A percentile compares a stretch with the other conserved stretches of the same genome.
Conservation (phyloP, 23 tunicate genomes). For the Aplidium turbinatum region DNA sequence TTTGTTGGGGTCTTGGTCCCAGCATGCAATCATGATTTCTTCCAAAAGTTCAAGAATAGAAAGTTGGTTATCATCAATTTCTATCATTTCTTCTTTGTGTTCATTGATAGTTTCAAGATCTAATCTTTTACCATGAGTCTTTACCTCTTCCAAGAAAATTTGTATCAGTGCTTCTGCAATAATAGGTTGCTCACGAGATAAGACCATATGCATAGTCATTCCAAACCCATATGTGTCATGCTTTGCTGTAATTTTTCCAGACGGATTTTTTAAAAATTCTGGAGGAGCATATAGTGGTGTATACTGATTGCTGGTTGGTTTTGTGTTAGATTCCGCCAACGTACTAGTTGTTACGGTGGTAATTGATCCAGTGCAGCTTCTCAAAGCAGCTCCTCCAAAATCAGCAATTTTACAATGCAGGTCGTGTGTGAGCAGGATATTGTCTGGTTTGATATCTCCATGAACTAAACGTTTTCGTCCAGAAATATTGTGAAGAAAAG, state of each 20-base stretch:
- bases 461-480: not conserved
- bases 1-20: slow-evolving; percentile 6
- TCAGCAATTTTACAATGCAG: slow-evolving; percentile 18
- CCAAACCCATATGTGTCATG: slow-evolving; percentile 18
- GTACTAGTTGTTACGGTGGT: too few species aligned
- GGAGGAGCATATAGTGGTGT: slow-evolving; percentile 19
- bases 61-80: not conserved
- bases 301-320: too few species aligned
- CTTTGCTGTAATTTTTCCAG: not conserved
- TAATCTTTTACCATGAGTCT: not conserved
- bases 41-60: not conserved
- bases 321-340: too few species aligned
- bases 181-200: not conserved
- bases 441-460: slow-evolving; percentile 30
- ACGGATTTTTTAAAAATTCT: slow-evolving; percentile 10
- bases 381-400: slow-evolving; percentile 9
- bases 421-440: slow-evolving; percentile 9
- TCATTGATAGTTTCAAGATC: not conserved
- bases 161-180: not conserved
- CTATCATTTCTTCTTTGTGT: not conserved
- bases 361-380: not conserved
- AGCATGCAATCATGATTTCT: slow-evolving; percentile 6
- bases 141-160: not conserved
- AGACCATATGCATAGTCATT: not conserved
- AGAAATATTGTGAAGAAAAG: slow-evolving; percentile 10